Conservation (phyloP, 2,113 vertebrate genomes). For the Microcebus murinus region DNA sequence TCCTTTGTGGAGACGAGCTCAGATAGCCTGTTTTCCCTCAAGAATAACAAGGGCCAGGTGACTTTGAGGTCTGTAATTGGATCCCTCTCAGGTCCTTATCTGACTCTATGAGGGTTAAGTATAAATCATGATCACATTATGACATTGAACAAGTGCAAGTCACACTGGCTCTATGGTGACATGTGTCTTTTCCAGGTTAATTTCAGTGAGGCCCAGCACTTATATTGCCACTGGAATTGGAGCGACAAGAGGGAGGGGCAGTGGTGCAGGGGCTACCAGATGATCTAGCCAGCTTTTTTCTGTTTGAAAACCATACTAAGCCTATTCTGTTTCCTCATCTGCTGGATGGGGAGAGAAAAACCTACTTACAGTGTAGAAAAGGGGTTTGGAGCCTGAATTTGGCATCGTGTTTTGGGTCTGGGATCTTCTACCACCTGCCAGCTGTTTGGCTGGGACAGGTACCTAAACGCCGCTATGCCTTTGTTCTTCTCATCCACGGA, state of each 20-base stretch:
- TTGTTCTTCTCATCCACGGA: neutral
- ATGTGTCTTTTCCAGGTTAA: neutral
- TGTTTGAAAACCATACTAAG: neutral
- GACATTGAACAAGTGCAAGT: neutral
- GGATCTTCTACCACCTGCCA: neutral
- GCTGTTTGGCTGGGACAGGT: neutral
- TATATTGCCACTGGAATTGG: neutral
- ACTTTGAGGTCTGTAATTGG: neutral
- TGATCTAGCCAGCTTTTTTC: neutral
- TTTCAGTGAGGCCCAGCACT: neutral
- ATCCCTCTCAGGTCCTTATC: neutral
- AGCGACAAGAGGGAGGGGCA: neutral
- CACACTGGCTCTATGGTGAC: neutral
- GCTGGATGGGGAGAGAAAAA: neutral
- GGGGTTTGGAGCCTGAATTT: neutral
- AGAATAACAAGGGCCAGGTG: neutral
- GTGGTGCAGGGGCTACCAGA: too few relatives aligned
- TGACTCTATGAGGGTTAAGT: neutral
- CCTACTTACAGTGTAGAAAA: neutral
- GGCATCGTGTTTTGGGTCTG: neutral
- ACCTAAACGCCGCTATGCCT: neutral
- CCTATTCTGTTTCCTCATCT: neutral
- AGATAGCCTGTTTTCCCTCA: neutral
- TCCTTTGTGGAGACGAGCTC: neutral
- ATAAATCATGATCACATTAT: neutral